Evolutionary conservation across 2,797 vertebrate species (phyloP).

Genomic region (Ctenopoma multispine): DNA sequence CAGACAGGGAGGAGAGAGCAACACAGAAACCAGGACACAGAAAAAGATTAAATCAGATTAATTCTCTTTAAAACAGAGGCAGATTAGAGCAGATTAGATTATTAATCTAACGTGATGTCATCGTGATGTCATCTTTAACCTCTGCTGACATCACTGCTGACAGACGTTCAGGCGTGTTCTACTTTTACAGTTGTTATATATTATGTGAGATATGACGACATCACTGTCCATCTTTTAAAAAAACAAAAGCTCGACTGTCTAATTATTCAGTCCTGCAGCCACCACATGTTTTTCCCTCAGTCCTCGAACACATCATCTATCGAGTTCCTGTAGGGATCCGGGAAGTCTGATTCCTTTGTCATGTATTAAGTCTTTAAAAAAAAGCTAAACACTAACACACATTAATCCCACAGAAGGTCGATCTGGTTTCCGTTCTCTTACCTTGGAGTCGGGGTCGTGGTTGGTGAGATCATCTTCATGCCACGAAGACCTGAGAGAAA

Average conservation of each 20-base stretch:
- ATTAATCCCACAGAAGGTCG: too few relatives aligned
- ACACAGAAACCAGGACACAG: conserved; percentile 30
- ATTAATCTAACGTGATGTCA: not conserved
- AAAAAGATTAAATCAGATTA: conserved; percentile 56
- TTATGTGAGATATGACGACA: too few relatives aligned
- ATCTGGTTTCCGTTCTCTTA: conserved; percentile 10
- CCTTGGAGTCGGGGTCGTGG: conserved; percentile 64
- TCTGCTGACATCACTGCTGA: conserved; percentile 3
- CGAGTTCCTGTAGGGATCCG: too few relatives aligned
- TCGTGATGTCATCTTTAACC: conserved; percentile 5
- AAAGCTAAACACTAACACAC: too few relatives aligned
- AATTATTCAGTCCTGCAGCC: too few relatives aligned
- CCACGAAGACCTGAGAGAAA: conserved; percentile 59
- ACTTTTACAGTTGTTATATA: too few relatives aligned
- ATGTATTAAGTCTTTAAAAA: too few relatives aligned
- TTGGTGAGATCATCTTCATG: conserved; percentile 55
- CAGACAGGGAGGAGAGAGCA: not conserved
- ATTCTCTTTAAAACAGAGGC: conserved; percentile 5
- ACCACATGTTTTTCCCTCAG: too few relatives aligned
- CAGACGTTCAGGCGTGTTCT: not conserved
- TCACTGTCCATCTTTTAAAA: too few relatives aligned
- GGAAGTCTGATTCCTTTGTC: too few relatives aligned
- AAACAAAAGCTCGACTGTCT: too few relatives aligned
- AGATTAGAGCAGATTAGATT: conserved; percentile 46
- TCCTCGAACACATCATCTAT: too few relatives aligned